phyloP scores from a whole-genome alignment of 2,113 vertebrate genomes.

The Plestiodon gilberti region DNA sequence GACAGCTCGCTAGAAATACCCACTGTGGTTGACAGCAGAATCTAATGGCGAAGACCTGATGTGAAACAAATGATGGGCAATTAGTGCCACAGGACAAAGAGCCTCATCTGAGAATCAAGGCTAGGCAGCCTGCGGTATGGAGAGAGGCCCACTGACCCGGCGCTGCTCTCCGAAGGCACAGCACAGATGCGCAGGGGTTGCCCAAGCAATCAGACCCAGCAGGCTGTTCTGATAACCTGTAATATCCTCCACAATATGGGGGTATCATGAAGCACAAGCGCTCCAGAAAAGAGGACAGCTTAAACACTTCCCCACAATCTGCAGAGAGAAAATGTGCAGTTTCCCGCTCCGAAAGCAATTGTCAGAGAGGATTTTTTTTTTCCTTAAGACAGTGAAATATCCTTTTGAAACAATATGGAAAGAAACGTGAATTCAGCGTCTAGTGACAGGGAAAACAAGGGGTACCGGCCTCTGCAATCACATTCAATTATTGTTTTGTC shows the following conservation, averaged over 20 bases:
- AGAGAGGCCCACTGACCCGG: slow-evolving; percentile 7
- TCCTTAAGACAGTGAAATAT: neutral
- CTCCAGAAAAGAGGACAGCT: neutral
- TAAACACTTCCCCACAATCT: slow-evolving; percentile 34
- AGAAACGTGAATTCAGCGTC: neutral
- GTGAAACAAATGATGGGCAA: slow-evolving; percentile 29
- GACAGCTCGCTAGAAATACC: slow-evolving; percentile 24
- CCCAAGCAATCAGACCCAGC: slow-evolving; percentile 58
- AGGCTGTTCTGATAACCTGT: slow-evolving; percentile 28
- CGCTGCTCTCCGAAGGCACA: slow-evolving; percentile 17
- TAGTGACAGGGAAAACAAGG: neutral
- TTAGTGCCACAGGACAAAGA: neutral
- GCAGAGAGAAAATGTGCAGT: slow-evolving; percentile 30
- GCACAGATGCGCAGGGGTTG: slow-evolving; percentile 9
- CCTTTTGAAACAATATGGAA: neutral
- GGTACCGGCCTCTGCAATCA: neutral
- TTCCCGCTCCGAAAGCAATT: slow-evolving; percentile 35
- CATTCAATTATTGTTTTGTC: neutral
- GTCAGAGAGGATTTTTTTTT: slow-evolving; percentile 8
- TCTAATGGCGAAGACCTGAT: neutral
- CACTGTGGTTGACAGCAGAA: neutral
- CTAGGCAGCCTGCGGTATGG: neutral
- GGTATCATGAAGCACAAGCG: neutral
- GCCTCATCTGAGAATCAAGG: neutral
- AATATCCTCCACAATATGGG: slow-evolving; percentile 27